Evolutionary conservation across 2,113 vertebrate species (phyloP).

Genomic region (Cochlearius cochlearius): DNA sequence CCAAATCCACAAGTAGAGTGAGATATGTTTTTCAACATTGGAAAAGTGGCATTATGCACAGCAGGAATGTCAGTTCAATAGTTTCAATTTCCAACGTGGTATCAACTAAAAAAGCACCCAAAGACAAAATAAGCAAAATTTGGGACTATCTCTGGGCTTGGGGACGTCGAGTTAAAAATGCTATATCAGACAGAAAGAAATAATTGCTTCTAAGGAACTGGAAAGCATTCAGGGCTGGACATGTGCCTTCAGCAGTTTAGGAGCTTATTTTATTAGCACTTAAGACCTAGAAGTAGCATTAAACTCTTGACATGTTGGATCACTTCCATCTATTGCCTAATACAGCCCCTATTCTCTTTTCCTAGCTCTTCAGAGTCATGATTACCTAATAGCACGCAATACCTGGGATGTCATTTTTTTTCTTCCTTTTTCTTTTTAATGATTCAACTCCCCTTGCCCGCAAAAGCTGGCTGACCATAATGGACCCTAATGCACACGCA

Average conservation of each 20-base stretch:
- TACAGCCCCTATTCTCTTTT: background rate
- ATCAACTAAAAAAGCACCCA: background rate
- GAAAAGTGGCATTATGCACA: background rate
- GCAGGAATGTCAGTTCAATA: background rate
- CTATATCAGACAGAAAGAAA: background rate
- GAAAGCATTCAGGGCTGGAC: slow-evolving; percentile 27
- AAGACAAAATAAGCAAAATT: background rate
- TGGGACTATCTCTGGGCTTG: background rate
- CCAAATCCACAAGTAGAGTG: background rate
- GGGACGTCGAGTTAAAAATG: background rate
- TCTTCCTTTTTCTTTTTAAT: background rate
- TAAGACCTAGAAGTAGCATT: slow-evolving; percentile 62
- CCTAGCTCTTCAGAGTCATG: background rate
- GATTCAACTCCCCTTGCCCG: background rate
- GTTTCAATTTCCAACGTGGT: background rate
- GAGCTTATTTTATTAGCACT: slow-evolving; percentile 66
- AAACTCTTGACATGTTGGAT: slow-evolving; percentile 54
- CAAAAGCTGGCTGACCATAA: background rate
- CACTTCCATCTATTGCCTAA: slow-evolving; percentile 47
- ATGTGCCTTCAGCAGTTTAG: slow-evolving; percentile 45
- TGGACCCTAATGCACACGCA: background rate
- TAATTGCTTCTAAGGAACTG: background rate
- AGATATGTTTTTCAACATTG: background rate
- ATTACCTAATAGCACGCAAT: slow-evolving; percentile 4
- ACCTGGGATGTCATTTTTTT: background rate